Evolutionary conservation across 2,797 vertebrate genomes (phyloP).

Genomic region (Salmo trutta): DNA sequence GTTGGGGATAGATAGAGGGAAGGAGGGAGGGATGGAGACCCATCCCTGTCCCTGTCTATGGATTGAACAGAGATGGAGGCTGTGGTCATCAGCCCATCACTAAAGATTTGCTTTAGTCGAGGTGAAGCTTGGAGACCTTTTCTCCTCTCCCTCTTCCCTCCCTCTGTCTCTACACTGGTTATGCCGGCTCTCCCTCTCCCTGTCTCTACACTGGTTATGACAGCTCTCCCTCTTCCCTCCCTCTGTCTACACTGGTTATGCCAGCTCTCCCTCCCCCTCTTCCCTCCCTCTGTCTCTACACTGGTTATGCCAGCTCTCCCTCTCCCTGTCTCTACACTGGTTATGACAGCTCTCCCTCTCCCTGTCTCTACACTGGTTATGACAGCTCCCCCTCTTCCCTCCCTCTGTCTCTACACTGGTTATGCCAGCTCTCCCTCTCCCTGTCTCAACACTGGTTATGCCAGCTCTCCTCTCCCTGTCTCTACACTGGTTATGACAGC

Average conservation of each 20-base stretch:
- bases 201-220: too few species aligned
- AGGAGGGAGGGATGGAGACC: slow-evolving; percentile 23
- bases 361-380: neutral
- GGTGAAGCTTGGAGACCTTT: slow-evolving; percentile 65
- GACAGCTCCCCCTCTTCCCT: too few species aligned
- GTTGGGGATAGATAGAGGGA: slow-evolving; percentile 54
- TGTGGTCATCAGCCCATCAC: slow-evolving; percentile 57
- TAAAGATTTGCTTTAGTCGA: slow-evolving; percentile 70
- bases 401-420: neutral
- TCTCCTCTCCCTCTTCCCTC: neutral
- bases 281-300: too few species aligned
- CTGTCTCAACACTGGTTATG: neutral
- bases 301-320: too few species aligned
- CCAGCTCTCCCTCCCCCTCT: too few species aligned
- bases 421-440: slow-evolving; percentile 15
- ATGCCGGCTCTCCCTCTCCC: too few species aligned
- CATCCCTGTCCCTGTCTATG: slow-evolving; percentile 59
- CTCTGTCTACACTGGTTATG: too few species aligned
- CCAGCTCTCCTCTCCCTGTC: too few species aligned
- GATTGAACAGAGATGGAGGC: slow-evolving; percentile 74
- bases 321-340: too few species aligned
- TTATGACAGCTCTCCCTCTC: slow-evolving; percentile 10
- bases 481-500: too few species aligned
- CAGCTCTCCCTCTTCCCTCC: too few species aligned
- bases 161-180: too few species aligned